Base-by-base conservation (phyloP, 2,888 invertebrate species). In the Hybos culiciformis region DNA sequence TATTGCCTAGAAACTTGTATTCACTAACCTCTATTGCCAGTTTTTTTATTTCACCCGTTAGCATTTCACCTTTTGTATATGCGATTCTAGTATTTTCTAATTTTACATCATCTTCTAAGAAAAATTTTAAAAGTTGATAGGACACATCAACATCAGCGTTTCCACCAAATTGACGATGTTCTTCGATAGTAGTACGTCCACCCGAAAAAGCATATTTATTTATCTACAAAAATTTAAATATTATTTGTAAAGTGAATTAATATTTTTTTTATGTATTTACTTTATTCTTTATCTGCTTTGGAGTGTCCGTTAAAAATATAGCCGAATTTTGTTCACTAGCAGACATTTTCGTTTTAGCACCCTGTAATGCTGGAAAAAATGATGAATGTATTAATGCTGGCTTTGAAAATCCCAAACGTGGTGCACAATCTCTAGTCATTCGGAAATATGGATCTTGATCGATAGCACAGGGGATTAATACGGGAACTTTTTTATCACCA, bases 381-480 rank as follows among this genome's bases (percentile, higher is more conserved):
- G 78, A 72, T 14, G 90, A 83, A 62, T 92, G 92, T 23, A 90
- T 61, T 34, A 91, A 67, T 5, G 94, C 77, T 42, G 98, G 92
- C 66, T 99, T 91, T 14, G 80, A 78, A 65, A 78, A 73, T 54
- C 90, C 84, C 12, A 99, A 69, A 11, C 83, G 75, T 0, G 96
- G 92, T 0, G 96, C 92, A n/a, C 96, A 94, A 69, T 99, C 98
- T 42, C 98, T 75, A 0, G 93, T 85, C 96, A 99, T 94, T 24
- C 98, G 77, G 69, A 99, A 99, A 68, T 97, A 99, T 0, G 98
- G 98, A 70, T 99, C 98, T 74, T 98, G 98, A 71, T 99, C 98
- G 51, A 98, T 98, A 8, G 94, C 98, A 68, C 98, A 98, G 0
- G 98, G 98, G 49, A 98, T 93, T 4, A 93, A 71, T n/a, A 62